Evolutionary conservation across 2,888 invertebrate genomes (phyloP).

Genomic region (Zeuzera pyrina): DNA sequence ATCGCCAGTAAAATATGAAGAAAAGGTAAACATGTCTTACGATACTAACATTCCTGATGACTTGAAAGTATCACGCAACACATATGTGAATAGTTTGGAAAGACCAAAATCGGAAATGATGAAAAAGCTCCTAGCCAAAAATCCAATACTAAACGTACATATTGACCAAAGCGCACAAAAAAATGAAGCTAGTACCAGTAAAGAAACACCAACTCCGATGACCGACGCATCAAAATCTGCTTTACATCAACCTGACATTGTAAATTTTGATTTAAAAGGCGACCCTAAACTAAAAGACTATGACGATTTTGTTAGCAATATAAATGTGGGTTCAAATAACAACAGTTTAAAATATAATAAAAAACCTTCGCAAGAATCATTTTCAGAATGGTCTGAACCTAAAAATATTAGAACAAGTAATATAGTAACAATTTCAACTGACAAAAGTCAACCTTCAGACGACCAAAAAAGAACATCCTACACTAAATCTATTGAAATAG

Average conservation of each 20-base stretch:
- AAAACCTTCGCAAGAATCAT: constrained; percentile 36
- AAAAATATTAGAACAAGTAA: constrained; percentile 42
- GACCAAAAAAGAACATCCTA: constrained; percentile 44
- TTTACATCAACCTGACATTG: constrained; percentile 65
- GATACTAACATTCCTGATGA: constrained; percentile 77
- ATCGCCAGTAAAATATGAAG: constrained; percentile 48
- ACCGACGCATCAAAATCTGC: constrained; percentile 58
- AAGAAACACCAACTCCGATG: constrained; percentile 35
- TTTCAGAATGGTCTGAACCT: constrained; percentile 46
- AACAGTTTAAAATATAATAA: constrained; percentile 53
- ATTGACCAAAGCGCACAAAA: constrained; percentile 50
- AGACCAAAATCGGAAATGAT: constrained; percentile 76
- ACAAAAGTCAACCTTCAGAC: constrained; percentile 44
- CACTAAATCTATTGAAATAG: constrained; percentile 68
- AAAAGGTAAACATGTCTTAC: constrained; percentile 57
- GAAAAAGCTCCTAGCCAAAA: constrained; percentile 70
- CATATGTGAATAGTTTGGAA: constrained; percentile 74
- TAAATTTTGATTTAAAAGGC: constrained; percentile 61
- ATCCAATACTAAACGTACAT: constrained; percentile 62
- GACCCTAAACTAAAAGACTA: constrained; percentile 45
- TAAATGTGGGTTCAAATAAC: constrained; percentile 61
- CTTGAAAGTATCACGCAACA: constrained; percentile 75
- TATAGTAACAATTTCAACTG: constrained; percentile 61
- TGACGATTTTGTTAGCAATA: constrained; percentile 64
- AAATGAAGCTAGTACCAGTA: constrained; percentile 37